Percentiles rank a stretch among this genome's conserved stretches.
Evolutionary conservation across 2,797 vertebrate species (phyloP).

Genomic region (Heliangelus exortis): DNA sequence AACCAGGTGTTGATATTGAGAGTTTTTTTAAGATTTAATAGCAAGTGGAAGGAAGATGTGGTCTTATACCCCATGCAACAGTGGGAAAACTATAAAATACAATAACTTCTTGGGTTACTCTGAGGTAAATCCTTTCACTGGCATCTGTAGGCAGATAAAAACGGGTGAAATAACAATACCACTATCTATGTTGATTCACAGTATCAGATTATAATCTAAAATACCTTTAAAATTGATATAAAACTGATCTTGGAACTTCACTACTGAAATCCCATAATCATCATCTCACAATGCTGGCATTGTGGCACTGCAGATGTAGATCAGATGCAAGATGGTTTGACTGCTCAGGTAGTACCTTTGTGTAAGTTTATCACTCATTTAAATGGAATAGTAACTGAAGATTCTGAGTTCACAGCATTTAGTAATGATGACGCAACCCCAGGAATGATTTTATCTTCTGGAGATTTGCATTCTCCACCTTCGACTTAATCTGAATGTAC

Average conservation of each 20-base stretch:
- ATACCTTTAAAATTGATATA: not conserved
- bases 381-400: not conserved
- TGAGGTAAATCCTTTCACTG: not conserved
- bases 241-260: not conserved
- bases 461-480: not conserved
- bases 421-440: not conserved
- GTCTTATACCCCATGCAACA: not conserved
- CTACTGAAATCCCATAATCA: not conserved
- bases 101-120: not conserved
- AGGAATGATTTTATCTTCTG: not conserved
- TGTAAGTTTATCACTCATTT: not conserved
- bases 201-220: not conserved
- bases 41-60: not conserved
- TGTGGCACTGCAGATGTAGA: not conserved
- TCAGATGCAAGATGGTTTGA: not conserved
- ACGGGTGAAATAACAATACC: not conserved
- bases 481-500: not conserved
- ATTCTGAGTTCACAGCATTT: not conserved
- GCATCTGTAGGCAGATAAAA: not conserved
- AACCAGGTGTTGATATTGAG: not conserved
- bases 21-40: not conserved
- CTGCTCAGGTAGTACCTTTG: not conserved
- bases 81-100: not conserved
- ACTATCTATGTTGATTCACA: not conserved
- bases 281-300: not conserved